A percentile compares a stretch with the other conserved stretches of the same genome.
phyloP scores from a whole-genome alignment of 2,113 vertebrate genomes.

The Salvelinus namaycush region DNA sequence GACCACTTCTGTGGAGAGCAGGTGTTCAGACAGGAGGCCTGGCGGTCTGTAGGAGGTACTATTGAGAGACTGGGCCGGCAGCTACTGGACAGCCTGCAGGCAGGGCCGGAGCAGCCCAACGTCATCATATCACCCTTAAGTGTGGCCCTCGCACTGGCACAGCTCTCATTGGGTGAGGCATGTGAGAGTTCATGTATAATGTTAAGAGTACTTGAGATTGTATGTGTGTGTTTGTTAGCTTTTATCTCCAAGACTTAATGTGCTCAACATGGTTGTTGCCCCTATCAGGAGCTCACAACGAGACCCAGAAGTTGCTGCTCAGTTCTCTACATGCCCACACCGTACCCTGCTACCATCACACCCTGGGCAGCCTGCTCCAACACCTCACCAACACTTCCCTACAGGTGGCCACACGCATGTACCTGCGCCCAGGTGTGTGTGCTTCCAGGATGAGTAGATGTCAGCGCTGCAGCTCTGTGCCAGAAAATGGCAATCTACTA shows the following conservation, averaged over 20 bases:
- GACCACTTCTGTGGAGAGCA: conserved; percentile 25
- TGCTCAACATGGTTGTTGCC: too few relatives aligned
- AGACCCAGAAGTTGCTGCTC: conserved; percentile 74
- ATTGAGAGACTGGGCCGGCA: conserved; percentile 76
- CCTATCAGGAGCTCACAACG: conserved; percentile 76
- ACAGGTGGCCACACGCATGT: conserved; percentile 75
- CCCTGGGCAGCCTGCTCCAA: conserved; percentile 57
- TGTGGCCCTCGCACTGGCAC: conserved; percentile 78
- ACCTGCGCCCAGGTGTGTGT: conserved; percentile 78
- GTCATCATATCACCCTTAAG: conserved; percentile 83
- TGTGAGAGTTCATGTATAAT: not conserved
- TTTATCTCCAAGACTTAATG: too few relatives aligned
- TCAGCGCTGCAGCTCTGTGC: too few relatives aligned
- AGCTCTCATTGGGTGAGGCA: conserved; percentile 79
- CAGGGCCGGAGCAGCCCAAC: conserved; percentile 65
- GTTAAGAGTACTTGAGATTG: not conserved
- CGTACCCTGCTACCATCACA: conserved; percentile 71
- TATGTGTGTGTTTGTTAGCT: not conserved
- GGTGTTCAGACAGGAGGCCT: conserved; percentile 27
- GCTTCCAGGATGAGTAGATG: too few relatives aligned
- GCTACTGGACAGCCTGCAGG: conserved; percentile 73
- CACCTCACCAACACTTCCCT: conserved; percentile 65
- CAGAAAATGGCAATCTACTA: too few relatives aligned
- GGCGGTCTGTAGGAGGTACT: conserved; percentile 64
- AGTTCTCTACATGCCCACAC: conserved; percentile 66